A percentile compares a stretch with the other conserved stretches of the same genome.
phyloP scores from a whole-genome alignment of 2,888 invertebrate species.

The Carpatolechia fugitivella region DNA sequence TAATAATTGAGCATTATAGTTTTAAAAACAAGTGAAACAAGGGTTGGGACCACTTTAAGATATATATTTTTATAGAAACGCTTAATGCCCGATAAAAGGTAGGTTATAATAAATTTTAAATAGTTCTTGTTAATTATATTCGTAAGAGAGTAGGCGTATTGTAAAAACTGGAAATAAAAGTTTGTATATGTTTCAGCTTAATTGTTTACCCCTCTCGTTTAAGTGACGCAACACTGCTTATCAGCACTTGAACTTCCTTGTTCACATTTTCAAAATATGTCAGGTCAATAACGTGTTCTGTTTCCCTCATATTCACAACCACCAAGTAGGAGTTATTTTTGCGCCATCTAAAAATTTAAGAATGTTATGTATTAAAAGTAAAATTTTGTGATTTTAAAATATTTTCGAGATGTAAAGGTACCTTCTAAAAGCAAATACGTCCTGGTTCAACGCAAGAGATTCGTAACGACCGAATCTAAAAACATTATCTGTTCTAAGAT shows the following conservation, averaged over 20 bases:
- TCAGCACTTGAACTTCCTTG: constrained; percentile 70
- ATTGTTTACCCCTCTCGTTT: constrained; percentile 57
- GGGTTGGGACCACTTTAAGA: no score
- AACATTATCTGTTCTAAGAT: constrained; percentile 73
- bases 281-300: constrained; percentile 47
- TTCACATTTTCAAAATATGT: constrained; percentile 61
- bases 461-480: constrained; percentile 75
- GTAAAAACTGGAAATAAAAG: no score
- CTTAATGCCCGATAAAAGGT: no score
- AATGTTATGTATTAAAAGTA: no score
- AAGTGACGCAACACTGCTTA: constrained; percentile 53
- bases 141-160: no score
- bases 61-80: no score
- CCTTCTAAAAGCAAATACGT: constrained; percentile 79
- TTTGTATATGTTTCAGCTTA: no score
- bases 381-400: no score
- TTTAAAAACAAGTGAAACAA: no score
- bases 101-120: no score
- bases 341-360: constrained; percentile 56
- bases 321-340: constrained; percentile 55
- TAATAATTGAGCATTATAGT: constrained; percentile 9
- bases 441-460: constrained; percentile 69
- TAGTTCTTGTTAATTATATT: no score
- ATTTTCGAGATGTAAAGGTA: constrained; percentile 27
- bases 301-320: constrained; percentile 73